These are phyloP conservation scores for Ceratina japonica DNA, from an alignment of 1,140 invertebrate genomes.

Conservation along the genomic window DNA sequence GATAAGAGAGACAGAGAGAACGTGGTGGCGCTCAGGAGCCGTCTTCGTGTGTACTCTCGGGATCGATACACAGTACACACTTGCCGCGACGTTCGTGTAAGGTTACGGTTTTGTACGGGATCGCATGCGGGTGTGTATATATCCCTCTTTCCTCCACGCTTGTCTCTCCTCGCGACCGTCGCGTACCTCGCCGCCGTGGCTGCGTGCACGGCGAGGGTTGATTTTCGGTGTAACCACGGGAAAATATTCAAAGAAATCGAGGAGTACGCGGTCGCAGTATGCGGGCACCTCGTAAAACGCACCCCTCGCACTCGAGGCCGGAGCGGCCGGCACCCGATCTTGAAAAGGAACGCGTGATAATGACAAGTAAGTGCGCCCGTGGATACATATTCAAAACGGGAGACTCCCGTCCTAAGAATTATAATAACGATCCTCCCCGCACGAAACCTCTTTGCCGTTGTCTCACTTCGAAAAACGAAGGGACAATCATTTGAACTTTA, in stretches of 20 bases:
- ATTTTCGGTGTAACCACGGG: constrained; percentile 39
- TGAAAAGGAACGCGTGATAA: constrained; percentile 32
- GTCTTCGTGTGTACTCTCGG: constrained; percentile 66
- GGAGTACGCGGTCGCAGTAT: background rate
- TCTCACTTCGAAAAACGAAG: too few relatives aligned
- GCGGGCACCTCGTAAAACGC: constrained; percentile 35
- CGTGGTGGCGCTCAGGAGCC: constrained; percentile 68
- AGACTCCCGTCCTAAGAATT: constrained; percentile 30
- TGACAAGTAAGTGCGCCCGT: constrained; percentile 19
- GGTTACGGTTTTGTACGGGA: constrained; percentile 51
- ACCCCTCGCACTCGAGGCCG: constrained; percentile 11
- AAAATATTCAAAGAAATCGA: constrained; percentile 41
- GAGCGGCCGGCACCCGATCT: constrained; percentile 6
- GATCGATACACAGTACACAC: constrained; percentile 74
- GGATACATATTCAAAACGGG: background rate
- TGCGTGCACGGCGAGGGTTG: constrained; percentile 41
- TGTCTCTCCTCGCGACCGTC: constrained; percentile 24
- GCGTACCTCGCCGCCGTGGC: background rate
- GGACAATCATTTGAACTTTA: too few relatives aligned
- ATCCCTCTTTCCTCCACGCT: background rate
- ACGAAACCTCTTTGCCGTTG: too few relatives aligned
- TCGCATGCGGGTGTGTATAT: constrained; percentile 27
- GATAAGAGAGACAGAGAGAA: constrained; percentile 53
- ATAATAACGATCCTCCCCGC: background rate
- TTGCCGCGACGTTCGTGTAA: constrained; percentile 51